A percentile compares a stretch with the other conserved stretches of the same genome.
phyloP scores from a whole-genome alignment of 2,888 invertebrate genomes.

The Erebia ligea region DNA sequence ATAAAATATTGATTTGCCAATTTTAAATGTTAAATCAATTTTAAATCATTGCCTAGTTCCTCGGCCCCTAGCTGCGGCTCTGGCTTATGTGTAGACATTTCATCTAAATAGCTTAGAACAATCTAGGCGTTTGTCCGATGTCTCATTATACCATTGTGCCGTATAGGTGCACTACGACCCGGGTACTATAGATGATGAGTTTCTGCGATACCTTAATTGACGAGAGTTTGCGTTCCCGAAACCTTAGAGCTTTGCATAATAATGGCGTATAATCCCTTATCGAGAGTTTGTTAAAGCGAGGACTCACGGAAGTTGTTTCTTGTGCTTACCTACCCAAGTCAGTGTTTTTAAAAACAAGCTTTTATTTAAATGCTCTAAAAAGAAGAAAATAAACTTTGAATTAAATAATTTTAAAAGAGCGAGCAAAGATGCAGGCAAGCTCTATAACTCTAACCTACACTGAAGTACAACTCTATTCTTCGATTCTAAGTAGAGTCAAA shows the following conservation, averaged over 20 bases:
- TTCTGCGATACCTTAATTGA: constrained; percentile 80
- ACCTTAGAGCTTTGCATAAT: constrained; percentile 79
- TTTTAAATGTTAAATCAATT: too few species aligned
- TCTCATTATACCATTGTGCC: constrained; percentile 80
- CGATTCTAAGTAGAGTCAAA: too few species aligned
- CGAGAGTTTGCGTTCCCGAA: constrained; percentile 78
- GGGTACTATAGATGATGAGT: constrained; percentile 72
- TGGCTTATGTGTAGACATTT: constrained; percentile 33
- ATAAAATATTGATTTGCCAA: too few species aligned
- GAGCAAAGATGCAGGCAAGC: too few species aligned
- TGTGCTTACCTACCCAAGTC: not conserved
- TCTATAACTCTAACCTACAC: too few species aligned
- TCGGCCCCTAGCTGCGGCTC: not conserved
- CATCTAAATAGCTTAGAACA: constrained; percentile 37
- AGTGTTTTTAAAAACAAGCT: not conserved
- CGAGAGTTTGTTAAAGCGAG: constrained; percentile 66
- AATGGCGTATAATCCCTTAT: constrained; percentile 79
- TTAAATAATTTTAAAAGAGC: too few species aligned
- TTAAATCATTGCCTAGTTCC: too few species aligned
- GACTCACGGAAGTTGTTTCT: constrained; percentile 27
- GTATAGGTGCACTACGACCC: constrained; percentile 58
- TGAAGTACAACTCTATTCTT: too few species aligned
- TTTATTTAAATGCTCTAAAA: too few species aligned
- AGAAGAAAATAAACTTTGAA: too few species aligned
- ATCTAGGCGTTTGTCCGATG: constrained; percentile 49